Evolutionary conservation across 2,797 vertebrate genomes (phyloP).

Genomic region (Scyliorhinus canicula): DNA sequence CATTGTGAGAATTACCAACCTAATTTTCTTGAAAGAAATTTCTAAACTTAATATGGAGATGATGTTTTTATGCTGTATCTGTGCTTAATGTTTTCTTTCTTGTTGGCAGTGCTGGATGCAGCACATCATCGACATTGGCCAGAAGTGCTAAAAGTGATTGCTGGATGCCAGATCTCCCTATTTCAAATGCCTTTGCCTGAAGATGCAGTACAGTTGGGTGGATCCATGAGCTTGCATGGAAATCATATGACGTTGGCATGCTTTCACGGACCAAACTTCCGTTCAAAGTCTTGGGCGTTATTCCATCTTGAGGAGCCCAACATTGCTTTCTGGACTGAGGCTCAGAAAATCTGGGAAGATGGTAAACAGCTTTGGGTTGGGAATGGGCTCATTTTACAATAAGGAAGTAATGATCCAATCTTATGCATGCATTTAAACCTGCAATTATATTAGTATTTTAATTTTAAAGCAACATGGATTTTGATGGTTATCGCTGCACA

Average conservation of each 20-base stretch:
- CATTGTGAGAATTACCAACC: conserved; percentile 66
- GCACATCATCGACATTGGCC: conserved; percentile 98
- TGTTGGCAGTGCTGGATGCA: conserved; percentile 77
- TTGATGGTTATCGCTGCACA: neutral
- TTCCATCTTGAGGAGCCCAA: conserved; percentile 98
- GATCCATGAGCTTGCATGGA: conserved; percentile 95
- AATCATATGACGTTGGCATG: conserved; percentile 98
- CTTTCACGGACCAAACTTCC: conserved; percentile 97
- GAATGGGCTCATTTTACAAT: neutral
- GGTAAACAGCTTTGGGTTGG: conserved; percentile 57
- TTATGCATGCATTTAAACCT: neutral
- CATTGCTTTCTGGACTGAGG: conserved; percentile 98
- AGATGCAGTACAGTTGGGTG: conserved; percentile 91
- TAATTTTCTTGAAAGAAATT: neutral
- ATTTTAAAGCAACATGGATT: neutral
- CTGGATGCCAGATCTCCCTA: conserved; percentile 94
- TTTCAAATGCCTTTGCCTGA: conserved; percentile 93
- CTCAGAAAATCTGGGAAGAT: conserved; percentile 95
- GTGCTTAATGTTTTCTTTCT: neutral
- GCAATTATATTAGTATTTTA: neutral
- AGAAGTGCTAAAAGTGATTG: conserved; percentile 86
- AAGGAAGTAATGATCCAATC: neutral
- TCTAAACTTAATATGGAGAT: neutral
- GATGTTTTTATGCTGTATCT: neutral
- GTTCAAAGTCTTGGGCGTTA: conserved; percentile 95